Conservation (phyloP, 1,140 invertebrate genomes). For the Hylaeus anthracinus region DNA sequence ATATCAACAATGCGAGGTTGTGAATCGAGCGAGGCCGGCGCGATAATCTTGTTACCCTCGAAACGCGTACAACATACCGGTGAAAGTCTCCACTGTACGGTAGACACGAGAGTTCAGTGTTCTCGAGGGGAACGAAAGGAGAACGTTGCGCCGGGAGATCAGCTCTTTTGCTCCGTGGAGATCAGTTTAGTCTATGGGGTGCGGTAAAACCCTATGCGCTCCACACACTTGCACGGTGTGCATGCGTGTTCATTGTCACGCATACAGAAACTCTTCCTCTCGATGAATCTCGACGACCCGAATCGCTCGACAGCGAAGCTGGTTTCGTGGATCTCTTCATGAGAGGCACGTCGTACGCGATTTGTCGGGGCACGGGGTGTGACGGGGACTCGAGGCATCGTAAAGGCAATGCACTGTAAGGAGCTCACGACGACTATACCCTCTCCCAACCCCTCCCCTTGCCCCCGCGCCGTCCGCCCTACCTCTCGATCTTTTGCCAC, state of each 20-base stretch:
- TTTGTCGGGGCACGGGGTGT: constrained; percentile 75
- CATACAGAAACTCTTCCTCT: constrained; percentile 53
- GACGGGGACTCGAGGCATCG: constrained; percentile 75
- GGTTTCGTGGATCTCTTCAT: constrained; percentile 74
- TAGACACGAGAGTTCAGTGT: constrained; percentile 41
- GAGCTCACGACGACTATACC: constrained; percentile 75
- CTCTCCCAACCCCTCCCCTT: constrained; percentile 52
- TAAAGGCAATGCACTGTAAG: constrained; percentile 80
- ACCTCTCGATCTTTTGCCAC: constrained; percentile 23
- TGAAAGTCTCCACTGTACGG: constrained; percentile 57
- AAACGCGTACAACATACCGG: constrained; percentile 47
- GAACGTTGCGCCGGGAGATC: constrained; percentile 43
- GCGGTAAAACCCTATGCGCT: constrained; percentile 41
- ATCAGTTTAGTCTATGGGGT: constrained; percentile 36
- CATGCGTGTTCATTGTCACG: constrained; percentile 51
- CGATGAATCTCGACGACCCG: constrained; percentile 65
- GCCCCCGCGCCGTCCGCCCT: constrained; percentile 35
- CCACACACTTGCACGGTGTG: constrained; percentile 6
- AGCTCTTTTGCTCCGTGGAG: constrained; percentile 36
- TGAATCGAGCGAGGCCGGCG: constrained; percentile 35
- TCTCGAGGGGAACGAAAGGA: constrained; percentile 45
- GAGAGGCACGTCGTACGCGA: constrained; percentile 74
- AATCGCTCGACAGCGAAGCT: constrained; percentile 68
- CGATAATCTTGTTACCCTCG: constrained; percentile 64
- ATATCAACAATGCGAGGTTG: constrained; percentile 14